Conservation (phyloP, 2,888 invertebrate species). For the Pimpla rufipes region DNA sequence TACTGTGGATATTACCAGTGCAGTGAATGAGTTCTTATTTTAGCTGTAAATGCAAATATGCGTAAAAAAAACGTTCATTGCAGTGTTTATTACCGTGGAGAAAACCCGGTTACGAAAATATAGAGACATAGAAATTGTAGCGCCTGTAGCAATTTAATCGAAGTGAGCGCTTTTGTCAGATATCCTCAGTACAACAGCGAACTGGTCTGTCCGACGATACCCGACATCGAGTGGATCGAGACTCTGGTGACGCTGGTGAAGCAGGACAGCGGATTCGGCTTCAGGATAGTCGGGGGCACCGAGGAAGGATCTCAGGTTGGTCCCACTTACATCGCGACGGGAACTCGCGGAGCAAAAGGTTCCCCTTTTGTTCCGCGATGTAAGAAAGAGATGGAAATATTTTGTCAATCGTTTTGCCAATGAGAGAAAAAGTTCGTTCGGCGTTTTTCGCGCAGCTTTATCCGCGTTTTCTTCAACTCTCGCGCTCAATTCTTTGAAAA, state of each 20-base stretch:
- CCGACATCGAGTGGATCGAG: constrained; percentile 87
- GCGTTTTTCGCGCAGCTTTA: background rate
- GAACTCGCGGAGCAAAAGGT: background rate
- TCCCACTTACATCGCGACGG: constrained; percentile 41
- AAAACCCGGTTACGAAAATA: too few relatives aligned
- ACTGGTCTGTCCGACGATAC: constrained; percentile 83
- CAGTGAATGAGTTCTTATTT: too few relatives aligned
- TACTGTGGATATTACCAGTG: too few relatives aligned
- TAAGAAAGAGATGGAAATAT: background rate
- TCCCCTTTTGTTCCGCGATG: too few relatives aligned
- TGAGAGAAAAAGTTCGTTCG: background rate
- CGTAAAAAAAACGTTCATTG: too few relatives aligned
- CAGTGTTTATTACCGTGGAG: too few relatives aligned
- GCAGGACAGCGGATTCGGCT: constrained; percentile 98
- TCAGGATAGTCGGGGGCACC: constrained; percentile 98
- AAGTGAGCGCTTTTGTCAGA: constrained; percentile 71
- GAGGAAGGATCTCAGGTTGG: constrained; percentile 97
- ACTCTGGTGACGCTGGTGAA: constrained; percentile 93
- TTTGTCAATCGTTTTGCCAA: constrained; percentile 38
- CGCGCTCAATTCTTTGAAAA: background rate
- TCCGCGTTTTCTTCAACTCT: background rate
- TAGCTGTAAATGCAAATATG: too few relatives aligned
- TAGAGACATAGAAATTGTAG: too few relatives aligned
- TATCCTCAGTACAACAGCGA: constrained; percentile 83
- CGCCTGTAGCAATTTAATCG: too few relatives aligned